Evolutionary conservation across 2,113 vertebrate species (phyloP), one percentile per base, ranked within the genome.

Genomic region (Periophthalmodon schlosseri): DNA sequence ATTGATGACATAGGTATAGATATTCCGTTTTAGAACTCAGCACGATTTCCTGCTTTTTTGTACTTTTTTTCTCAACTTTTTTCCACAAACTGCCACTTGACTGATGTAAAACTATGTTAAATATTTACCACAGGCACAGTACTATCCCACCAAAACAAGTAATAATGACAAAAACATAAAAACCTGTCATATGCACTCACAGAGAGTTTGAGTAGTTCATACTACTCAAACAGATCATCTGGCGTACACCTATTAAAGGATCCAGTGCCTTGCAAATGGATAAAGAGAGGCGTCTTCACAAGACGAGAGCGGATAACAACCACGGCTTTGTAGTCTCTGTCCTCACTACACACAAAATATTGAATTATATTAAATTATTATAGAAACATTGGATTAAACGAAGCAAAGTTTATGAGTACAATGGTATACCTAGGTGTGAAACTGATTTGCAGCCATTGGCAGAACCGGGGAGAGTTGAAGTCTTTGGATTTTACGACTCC

Each of bases 351-450:
- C 0, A 61, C 16, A 1, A 1, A 28, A 68, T 8, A 72, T 16
- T 23, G 23, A 2, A 28, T 60, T 6, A 21, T 4, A 63, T 36
- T 36, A 36, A 33, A 36, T 9, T 6, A 9, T 34, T 36, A 2
- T 33, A 52, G 12, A 11, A 23, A 11, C 23, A 33, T 36, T 3
- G 39, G 0, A 39, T 39, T 39, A 44, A 44, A 44, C 9, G 10
- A 44, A 44, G 39, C 39, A 10, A 9, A 44, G 39, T 10, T 18
- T 46, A n/a, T 34, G 23, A 39, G 24, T 20, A 24, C 13, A 68
- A 12, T 9, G 66, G 20, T 44, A 56, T 91, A 99, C 97, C 95
- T 94, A 21, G 96, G 91, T 18, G 91, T 95, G 87, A 99, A 99
- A 86, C 79, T 92, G 88, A 99, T 91, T 81, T 94, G 84, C 70